phyloP scores from a whole-genome alignment of 2,888 invertebrate species.

The Eristalinus aeneus region DNA sequence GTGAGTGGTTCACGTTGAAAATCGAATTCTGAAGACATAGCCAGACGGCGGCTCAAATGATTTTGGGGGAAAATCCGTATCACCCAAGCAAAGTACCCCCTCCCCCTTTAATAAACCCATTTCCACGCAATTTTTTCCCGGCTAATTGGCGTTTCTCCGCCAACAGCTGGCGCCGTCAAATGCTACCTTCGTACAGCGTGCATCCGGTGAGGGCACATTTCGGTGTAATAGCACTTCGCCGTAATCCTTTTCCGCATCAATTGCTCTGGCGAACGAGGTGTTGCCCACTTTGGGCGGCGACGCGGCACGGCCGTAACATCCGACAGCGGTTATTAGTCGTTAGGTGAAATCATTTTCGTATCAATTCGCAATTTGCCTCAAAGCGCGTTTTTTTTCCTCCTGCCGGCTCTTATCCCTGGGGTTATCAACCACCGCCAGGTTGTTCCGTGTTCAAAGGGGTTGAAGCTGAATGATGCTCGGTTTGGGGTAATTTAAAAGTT shows the following conservation, averaged over 20 bases:
- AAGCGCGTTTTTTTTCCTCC: slow-evolving; percentile 1
- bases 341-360: slow-evolving; percentile 70
- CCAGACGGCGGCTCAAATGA: background rate
- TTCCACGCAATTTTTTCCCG: slow-evolving; percentile 11
- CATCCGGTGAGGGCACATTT: slow-evolving; percentile 37
- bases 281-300: slow-evolving; percentile 59
- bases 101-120: background rate
- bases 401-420: slow-evolving; percentile 19
- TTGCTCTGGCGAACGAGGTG: slow-evolving; percentile 62
- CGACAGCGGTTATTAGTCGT: slow-evolving; percentile 71
- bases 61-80: background rate
- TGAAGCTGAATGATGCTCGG: slow-evolving; percentile 14
- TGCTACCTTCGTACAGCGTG: slow-evolving; percentile 47
- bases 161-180: slow-evolving; percentile 57
- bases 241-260: slow-evolving; percentile 66
- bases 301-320: slow-evolving; percentile 46
- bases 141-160: slow-evolving; percentile 41
- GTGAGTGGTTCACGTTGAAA: background rate
- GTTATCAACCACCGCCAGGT: slow-evolving; percentile 54
- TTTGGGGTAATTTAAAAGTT: slow-evolving; percentile 60
- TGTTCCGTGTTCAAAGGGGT: slow-evolving; percentile 53
- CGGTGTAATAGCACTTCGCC: slow-evolving; percentile 52
- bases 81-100: background rate
- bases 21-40: background rate
- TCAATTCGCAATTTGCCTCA: slow-evolving; percentile 67